Evolutionary conservation across 2,888 invertebrate species (phyloP), one percentile per base, ranked within the genome.

Genomic region (Trissolcus japonicus): DNA sequence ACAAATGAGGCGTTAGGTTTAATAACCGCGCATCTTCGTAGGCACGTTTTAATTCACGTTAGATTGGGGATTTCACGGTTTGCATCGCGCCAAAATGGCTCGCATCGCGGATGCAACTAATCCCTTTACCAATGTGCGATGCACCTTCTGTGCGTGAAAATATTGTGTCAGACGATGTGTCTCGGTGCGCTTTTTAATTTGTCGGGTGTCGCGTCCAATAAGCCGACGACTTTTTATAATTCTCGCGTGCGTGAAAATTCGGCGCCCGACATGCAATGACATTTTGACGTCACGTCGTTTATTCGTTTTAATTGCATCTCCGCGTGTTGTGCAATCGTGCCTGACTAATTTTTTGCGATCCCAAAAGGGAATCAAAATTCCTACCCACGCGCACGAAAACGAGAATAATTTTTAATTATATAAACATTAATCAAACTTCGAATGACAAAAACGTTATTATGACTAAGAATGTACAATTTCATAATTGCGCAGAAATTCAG

Each of bases 61-160:
- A 78, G 78, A 78, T 77, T 76, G n/a, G 74, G 73, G 72, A 81
- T 81, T 81, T 81, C 79, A 79, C 80, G 80, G 67, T 78, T 79
- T 69, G 74, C 69, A 57, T 74, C 68, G 63, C 79, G 75, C 56
- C 76, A 77, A 75, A 79, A 74, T 71, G 76, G 73, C 66, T 67
- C 69, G 43, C 40, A 56, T 65, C 66, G 46, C 67, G 21, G 29
- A 69, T 35, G 35, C 51, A 50, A 54, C 76, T 81, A 87, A 87
- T 86, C 86, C 84, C 78, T 84, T 87, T 86, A 86, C 68, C 80
- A 81, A 81, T 80, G 80, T 81, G 79, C 81, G 82, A 86, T 82
- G 84, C 79, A 71, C 79, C 72, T 83, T 79, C 62, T 79, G 61
- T 79, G 81, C 82, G 80, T 83, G 82, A 86, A 85, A 85, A 84